These are phyloP conservation scores for Perizoma affinitatum DNA, from an alignment of 2,888 invertebrate genomes.

Conservation along the genomic window DNA sequence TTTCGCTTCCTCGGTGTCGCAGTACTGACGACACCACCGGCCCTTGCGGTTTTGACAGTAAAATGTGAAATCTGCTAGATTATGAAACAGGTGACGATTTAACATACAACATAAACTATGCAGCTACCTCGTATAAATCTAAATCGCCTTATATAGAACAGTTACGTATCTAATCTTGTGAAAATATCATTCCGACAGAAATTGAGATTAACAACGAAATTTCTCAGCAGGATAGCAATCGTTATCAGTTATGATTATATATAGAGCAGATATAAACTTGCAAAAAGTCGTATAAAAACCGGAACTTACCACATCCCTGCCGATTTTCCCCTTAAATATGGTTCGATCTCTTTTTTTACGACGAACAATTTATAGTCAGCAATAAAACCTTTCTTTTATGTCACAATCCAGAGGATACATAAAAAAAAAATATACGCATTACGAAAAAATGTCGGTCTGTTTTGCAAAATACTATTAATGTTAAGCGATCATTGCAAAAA, in stretches of 20 bases:
- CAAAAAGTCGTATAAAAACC: background rate
- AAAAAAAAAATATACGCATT: slow-evolving; percentile 41
- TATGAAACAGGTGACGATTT: slow-evolving; percentile 47
- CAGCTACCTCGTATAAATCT: slow-evolving; percentile 30
- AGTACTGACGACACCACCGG: slow-evolving; percentile 69
- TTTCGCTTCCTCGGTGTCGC: slow-evolving; percentile 74
- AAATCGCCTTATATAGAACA: slow-evolving; percentile 32
- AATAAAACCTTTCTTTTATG: slow-evolving; percentile 43
- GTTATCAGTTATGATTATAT: slow-evolving; percentile 37
- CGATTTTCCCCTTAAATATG: slow-evolving; percentile 11
- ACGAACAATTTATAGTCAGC: slow-evolving; percentile 25
- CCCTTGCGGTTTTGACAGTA: slow-evolving; percentile 67
- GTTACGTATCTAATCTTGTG: slow-evolving; percentile 41
- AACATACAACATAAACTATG: slow-evolving; percentile 30
- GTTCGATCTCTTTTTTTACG: slow-evolving; percentile 23
- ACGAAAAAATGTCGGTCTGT: slow-evolving; percentile 34
- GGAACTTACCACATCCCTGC: slow-evolving; percentile 9
- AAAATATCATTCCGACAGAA: slow-evolving; percentile 38
- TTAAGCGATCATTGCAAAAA: slow-evolving; percentile 47
- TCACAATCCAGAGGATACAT: slow-evolving; percentile 48
- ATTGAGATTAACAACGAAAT: slow-evolving; percentile 19
- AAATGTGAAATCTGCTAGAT: slow-evolving; percentile 56
- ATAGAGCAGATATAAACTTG: slow-evolving; percentile 1
- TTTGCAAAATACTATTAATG: slow-evolving; percentile 40
- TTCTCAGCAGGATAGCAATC: slow-evolving; percentile 29